Base-by-base conservation (phyloP, 1,140 invertebrate species). In the Papilio polyxenes region DNA sequence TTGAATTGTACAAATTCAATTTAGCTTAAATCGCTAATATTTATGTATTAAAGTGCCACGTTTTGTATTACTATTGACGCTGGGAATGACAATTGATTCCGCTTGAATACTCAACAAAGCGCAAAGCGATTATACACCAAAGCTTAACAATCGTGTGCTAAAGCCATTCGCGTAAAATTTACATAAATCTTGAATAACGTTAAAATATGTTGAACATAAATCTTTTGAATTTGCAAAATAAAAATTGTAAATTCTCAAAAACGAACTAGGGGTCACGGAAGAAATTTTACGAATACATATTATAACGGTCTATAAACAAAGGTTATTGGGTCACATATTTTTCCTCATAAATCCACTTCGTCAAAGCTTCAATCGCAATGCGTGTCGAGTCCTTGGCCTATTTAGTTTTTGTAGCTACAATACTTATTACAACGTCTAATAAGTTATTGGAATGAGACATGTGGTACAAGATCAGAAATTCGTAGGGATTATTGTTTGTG, bases 41-140 rank as follows among this genome's bases (percentile, higher is more conserved):
- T 62, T 62, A 62, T 20, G n/a, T n/a, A 59, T n/a, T 20, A 20
- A 3, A 5, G n/a, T 65, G 10, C 23, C 23, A 31, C 62, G 23
- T 37, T 65, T 6, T 65, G 62, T 65, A 11, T 31, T 31, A 13
- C 59, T 56, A 59, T 59, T 59, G 23, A 65, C 62, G 62, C 23
- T 65, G 23, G 31, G 62, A 65, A 65, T 20, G 17, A 65, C 62
- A 65, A 65, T 65, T 65, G 62, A 65, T 65, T 65, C 13, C 23
- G 62, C 23, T 65, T 65, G 15, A 65, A 65, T 20, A 37, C 62
- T 65, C 23, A 65, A 65, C 62, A 65, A 65, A 31, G 23, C 62
- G 62, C 23, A 65, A 65, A 65, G 11, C 62, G 62, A 65, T 65
- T 65, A 65, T 65, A 65, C 23, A 20, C 62, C 31, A 31, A 65